phyloP scores from a whole-genome alignment of 2,113 vertebrate species.

The Ploceus nigricollis region DNA sequence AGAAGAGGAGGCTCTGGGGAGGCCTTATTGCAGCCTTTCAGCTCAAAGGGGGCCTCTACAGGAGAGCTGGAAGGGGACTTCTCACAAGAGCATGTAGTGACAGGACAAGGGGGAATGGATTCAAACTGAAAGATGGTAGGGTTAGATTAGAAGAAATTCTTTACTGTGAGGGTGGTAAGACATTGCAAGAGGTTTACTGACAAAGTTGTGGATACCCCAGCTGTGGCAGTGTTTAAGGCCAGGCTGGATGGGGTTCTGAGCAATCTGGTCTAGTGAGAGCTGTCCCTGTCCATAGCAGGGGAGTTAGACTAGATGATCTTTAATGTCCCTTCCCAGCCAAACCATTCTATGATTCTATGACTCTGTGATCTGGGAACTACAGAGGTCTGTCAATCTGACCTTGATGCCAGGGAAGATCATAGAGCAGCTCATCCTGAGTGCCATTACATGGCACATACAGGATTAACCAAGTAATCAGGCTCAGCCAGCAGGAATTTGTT shows the following conservation, averaged over 20 bases:
- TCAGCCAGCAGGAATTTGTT: neutral
- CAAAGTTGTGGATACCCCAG: neutral
- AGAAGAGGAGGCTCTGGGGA: neutral
- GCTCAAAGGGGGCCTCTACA: neutral
- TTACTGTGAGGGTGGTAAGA: neutral
- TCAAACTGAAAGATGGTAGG: neutral
- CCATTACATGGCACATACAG: neutral
- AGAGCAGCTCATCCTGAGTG: neutral
- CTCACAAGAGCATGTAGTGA: neutral
- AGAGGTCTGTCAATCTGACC: neutral
- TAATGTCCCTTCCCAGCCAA: neutral
- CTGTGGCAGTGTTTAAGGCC: neutral
- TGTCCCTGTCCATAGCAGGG: neutral
- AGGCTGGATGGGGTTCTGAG: neutral
- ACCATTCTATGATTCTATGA: neutral
- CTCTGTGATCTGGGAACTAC: neutral
- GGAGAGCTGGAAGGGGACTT: neutral
- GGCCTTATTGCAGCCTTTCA: neutral
- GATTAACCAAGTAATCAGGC: neutral
- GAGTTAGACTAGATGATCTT: fast-evolving
- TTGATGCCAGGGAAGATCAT: no score
- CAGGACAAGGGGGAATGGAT: neutral
- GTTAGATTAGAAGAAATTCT: neutral
- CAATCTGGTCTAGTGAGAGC: neutral
- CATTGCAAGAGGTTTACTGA: neutral